Evolutionary conservation across 2,888 invertebrate species (phyloP).

Genomic region (Scaptomyza parva): DNA sequence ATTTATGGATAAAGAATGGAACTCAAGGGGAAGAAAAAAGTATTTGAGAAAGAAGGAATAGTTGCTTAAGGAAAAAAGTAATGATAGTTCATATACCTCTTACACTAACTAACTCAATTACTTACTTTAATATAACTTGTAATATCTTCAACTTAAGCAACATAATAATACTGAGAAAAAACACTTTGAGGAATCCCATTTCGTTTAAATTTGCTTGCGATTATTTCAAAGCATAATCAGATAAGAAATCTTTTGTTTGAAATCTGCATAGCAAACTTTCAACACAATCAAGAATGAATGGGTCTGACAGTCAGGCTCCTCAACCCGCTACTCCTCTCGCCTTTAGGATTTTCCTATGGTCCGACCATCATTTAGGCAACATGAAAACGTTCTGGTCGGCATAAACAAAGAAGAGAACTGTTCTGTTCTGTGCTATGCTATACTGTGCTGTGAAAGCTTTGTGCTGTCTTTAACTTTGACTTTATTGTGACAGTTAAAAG

Average conservation of each 20-base stretch:
- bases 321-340: background rate
- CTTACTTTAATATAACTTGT: background rate
- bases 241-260: slow-evolving; percentile 30
- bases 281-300: slow-evolving; percentile 38
- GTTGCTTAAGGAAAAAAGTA: no score
- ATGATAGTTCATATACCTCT: background rate
- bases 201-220: slow-evolving; percentile 1
- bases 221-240: slow-evolving; percentile 26
- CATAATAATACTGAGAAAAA: background rate
- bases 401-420: slow-evolving; percentile 67
- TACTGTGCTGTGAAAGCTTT: slow-evolving; percentile 54
- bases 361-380: slow-evolving; percentile 34
- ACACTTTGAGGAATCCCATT: background rate
- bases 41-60: no score
- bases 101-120: background rate
- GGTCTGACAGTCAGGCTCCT: slow-evolving; percentile 3
- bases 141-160: background rate
- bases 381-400: slow-evolving; percentile 37
- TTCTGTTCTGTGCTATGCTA: slow-evolving; percentile 13
- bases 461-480: slow-evolving; percentile 78
- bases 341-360: background rate
- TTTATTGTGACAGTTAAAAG: slow-evolving; percentile 81
- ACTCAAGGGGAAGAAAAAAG: background rate
- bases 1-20: slow-evolving; percentile 31
- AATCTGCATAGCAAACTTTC: slow-evolving; percentile 64